A percentile compares a stretch with the other conserved stretches of the same genome.
phyloP scores from a whole-genome alignment of 37 sponge, comb jelly and placozoan species.

The Lycopodina hypogea region DNA sequence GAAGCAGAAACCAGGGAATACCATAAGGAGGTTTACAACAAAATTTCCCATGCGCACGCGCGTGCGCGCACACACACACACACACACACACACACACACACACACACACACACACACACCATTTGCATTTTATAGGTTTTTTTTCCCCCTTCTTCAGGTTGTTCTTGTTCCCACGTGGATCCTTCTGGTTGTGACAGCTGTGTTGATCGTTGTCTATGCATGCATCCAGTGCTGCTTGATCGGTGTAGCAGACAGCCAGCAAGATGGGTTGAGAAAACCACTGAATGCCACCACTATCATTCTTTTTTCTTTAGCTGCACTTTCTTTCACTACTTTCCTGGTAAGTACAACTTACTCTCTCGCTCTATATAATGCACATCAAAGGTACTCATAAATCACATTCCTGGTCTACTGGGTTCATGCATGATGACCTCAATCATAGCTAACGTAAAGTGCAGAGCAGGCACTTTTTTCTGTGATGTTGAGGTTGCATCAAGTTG shows the following conservation, averaged over 20 bases:
- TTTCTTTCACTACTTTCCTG: conserved; percentile 39
- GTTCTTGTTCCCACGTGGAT: conserved; percentile 61
- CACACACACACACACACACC: not conserved
- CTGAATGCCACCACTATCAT: conserved; percentile 17
- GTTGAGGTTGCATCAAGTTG: too few relatives aligned
- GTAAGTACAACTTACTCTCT: conserved; percentile 20
- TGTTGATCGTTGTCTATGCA: conserved; percentile 21
- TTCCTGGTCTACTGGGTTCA: too few relatives aligned
- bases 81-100: not conserved
- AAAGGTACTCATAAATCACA: not conserved
- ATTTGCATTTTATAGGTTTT: too few relatives aligned
- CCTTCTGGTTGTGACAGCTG: conserved; percentile 13
- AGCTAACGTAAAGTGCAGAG: too few relatives aligned
- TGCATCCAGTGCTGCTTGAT: not conserved
- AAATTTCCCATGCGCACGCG: not conserved
- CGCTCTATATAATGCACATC: not conserved
- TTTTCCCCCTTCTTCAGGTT: conserved; percentile 21
- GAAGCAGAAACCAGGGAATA: too few relatives aligned
- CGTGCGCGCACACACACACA: not conserved
- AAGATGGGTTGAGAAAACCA: conserved; percentile 9
- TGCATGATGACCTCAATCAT: too few relatives aligned
- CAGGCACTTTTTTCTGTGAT: too few relatives aligned
- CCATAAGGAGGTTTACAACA: too few relatives aligned
- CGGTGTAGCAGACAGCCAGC: conserved; percentile 21
- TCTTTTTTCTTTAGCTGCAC: not conserved